Evolutionary conservation across 2,888 invertebrate species (phyloP).

Genomic region (Elegia similella): DNA sequence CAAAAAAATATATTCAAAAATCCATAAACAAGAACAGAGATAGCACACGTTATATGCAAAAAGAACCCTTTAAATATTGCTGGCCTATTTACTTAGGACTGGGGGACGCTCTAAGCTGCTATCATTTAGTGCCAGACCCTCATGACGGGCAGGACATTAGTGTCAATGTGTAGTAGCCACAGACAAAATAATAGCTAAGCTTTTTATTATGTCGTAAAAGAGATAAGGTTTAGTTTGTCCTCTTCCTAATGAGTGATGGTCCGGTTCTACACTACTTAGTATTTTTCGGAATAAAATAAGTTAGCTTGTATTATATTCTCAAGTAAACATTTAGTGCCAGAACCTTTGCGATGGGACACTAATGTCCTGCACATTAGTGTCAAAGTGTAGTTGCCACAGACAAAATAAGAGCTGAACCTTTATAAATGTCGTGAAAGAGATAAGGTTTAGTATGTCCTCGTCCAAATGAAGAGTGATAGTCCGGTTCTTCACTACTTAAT

Average conservation of each 20-base stretch:
- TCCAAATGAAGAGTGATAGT: too few relatives aligned
- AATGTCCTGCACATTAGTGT: neutral
- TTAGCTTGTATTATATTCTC: too few relatives aligned
- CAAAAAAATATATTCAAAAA: neutral
- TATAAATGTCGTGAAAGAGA: too few relatives aligned
- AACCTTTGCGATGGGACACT: neutral
- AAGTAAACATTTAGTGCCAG: constrained; percentile 15
- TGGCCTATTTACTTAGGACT: neutral
- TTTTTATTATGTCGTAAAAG: too few relatives aligned
- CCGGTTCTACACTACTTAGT: too few relatives aligned
- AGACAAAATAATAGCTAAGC: neutral
- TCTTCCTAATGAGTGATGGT: too few relatives aligned
- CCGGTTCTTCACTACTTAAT: too few relatives aligned
- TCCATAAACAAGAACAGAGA: neutral
- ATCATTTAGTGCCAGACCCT: constrained; percentile 12
- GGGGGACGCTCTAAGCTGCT: constrained; percentile 1
- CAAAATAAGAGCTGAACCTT: neutral
- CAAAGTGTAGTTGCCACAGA: neutral
- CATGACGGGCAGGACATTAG: neutral
- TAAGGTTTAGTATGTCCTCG: too few relatives aligned
- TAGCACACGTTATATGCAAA: neutral
- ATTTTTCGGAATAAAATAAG: too few relatives aligned
- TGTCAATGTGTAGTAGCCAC: neutral
- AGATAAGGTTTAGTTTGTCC: too few relatives aligned
- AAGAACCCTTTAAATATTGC: neutral